Base-by-base conservation (phyloP, 1,140 invertebrate species). In the Caenorhabditis latens region DNA sequence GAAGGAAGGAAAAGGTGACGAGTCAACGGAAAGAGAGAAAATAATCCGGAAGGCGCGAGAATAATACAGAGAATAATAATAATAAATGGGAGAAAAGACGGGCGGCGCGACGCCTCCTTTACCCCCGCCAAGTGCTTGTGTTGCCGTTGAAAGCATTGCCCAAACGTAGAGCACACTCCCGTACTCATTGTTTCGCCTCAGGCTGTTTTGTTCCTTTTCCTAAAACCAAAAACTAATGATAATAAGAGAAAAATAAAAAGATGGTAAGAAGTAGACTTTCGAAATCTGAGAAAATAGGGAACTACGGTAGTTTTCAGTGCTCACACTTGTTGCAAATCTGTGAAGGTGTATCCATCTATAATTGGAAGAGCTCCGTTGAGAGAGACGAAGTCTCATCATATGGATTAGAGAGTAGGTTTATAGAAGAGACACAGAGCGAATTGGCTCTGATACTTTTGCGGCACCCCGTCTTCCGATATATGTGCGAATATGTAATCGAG, bases 401-500 rank as follows among this genome's bases (percentile, higher is more conserved):
- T 50, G 11, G 6, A 48, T 24, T n/a, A 79, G 46, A 79, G 14
- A 79, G 40, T 24, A 79, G 21, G 43, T 48, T 50, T 79, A 14
- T 24, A 50, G 14, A n/a, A n/a, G 71, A 79, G 71, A 24, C 19
- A 8, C 19, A 50, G 43, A 79, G 46, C 32, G 42, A 53, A 79
- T 46, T 48, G 46, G 71, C 71, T 79, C 71, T 79, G 71, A 79
- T 79, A 79, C 71, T 79, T 79, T 79, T 79, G 43, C 46, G 71
- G 46, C 46, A 50, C 71, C 46, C 46, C 71, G 71, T 79, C 71
- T 79, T 79, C 71, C 71, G 71, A 79, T 79, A 79, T 79, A 79
- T 79, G 71, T 79, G 71, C 71, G 71, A 79, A 79, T 79, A 79
- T 79, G 71, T 79, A 79, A 79, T 79, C 71, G 71, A 79, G 71